Conservation (phyloP, 2,888 invertebrate species). For the Mimumesa dahlbomi region DNA sequence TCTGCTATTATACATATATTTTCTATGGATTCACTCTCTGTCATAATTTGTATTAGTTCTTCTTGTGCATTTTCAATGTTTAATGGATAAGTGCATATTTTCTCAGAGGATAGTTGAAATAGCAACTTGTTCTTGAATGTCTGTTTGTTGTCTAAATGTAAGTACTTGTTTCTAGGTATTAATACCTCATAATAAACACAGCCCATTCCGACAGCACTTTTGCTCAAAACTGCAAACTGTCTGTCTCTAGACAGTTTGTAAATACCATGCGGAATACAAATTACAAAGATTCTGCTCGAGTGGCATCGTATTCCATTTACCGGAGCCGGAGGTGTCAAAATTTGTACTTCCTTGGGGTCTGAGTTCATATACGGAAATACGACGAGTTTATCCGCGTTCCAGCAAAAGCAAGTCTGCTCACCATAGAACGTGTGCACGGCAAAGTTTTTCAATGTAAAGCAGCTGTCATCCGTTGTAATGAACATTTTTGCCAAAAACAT, state of each 20-base stretch:
- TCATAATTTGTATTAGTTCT: conserved; percentile 50
- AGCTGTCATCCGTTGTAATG: conserved; percentile 35
- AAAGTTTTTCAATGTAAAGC: conserved; percentile 65
- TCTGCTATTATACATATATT: conserved; percentile 68
- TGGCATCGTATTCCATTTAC: conserved; percentile 68
- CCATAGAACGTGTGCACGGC: conserved; percentile 69
- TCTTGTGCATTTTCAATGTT: conserved; percentile 40
- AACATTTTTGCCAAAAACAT: conserved; percentile 54
- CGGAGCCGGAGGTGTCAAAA: conserved; percentile 60
- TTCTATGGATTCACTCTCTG: conserved; percentile 8
- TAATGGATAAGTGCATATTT: conserved; percentile 49
- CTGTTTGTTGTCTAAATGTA: conserved; percentile 68
- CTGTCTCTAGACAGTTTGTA: conserved; percentile 68
- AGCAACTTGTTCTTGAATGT: conserved; percentile 56
- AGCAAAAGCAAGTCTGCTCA: conserved; percentile 69
- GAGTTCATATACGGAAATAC: conserved; percentile 63
- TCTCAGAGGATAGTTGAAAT: conserved; percentile 47
- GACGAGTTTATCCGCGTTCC: conserved; percentile 64
- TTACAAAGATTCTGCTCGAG: conserved; percentile 66
- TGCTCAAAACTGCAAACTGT: conserved; percentile 66
- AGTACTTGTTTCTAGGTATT: conserved; percentile 40
- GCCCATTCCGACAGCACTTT: conserved; percentile 68
- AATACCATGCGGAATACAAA: conserved; percentile 69
- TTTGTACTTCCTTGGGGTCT: too few species aligned
- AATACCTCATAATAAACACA: conserved; percentile 66